Evolutionary conservation across 2,888 invertebrate species (phyloP), one percentile per base, ranked within the genome.

Genomic region (Nomada ferruginata): DNA sequence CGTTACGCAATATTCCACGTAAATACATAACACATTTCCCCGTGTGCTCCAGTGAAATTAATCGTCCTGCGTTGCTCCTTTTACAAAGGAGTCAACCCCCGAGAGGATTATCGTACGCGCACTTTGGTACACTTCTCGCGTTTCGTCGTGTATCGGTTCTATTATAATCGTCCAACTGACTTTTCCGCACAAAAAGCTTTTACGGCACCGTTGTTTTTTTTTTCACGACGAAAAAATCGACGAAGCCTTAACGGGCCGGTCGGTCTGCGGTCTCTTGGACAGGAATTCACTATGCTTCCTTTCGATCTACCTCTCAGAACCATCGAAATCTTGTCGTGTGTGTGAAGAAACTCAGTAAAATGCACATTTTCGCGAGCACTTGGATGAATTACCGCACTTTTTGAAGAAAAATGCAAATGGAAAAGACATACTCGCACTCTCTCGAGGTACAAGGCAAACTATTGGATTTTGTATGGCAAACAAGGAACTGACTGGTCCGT

Each of bases 401-500:
- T 85, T 80, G 57, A 79, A 80, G 85, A 83, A 85, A 85, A 86
- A 84, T 82, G 79, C 84, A 83, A 89, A 88, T 85, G 85, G 88
- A 84, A 90, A 89, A 89, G 88, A 86, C 90, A 91, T 91, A 92
- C 88, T 91, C 89, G 90, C 89, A 86, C 92, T 92, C 90, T 86
- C 90, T 86, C 90, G 90, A 91, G 91, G 89, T 92, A 92, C 92
- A 92, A 92, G 92, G 92, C 92, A 91, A 93, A 93, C 93, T 93
- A 93, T 93, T 93, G 92, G 93, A 93, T 93, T 93, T 93, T 93
- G 92, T 93, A 92, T 92, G 93, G 93, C 93, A 93, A 93, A 93
- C 93, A 93, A 93, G 93, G 93, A 93, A 93, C 93, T 91, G 93
- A 93, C 92, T 92, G 92, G 91, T 89, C 36, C 89, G 93, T 90